Evolutionary conservation across 2,888 invertebrate genomes (phyloP), one percentile per base, ranked within the genome.

Genomic region (Drosophila fungiperda): DNA sequence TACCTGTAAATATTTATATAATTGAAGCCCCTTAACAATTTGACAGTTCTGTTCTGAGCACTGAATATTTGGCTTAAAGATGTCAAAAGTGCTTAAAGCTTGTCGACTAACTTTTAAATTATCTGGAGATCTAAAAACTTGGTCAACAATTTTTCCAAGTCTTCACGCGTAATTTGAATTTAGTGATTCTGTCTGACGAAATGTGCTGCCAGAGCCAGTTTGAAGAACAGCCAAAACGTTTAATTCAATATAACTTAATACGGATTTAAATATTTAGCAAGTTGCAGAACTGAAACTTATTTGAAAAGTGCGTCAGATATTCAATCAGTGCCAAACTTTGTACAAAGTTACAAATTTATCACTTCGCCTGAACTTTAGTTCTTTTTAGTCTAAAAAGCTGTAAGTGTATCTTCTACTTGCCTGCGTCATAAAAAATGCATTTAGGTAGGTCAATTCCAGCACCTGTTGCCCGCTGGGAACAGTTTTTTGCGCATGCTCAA

Each of bases 391-490:
- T 17, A 1, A 42, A 42, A 15, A 60, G 54, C 36, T 38, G 49
- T 12, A 55, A 54, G 20, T 32, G 17, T 49, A 29, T 15, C 17
- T 33, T n/a, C 38, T 55, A 54, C 29, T 66, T 57, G 54, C 57
- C 66, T 70, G 53, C 55, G 61, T 65, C 55, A 75, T 80, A 52
- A 63, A 80, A 69, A 70, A 73, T 80, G 26, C 67, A 78, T 76
- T 89, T 68, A 60, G 76, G 69, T 68, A 80, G 75, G 78, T 78
- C 83, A 73, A 62, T 68, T 63, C 32, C 32, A 12, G n/a, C 65
- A 83, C 89, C 73, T 84, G 83, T 84, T 84, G 83, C 68, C 29
- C 5, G 0, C 58, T 63, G 69, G 54, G 84, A 65, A 78, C 73
- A 70, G 71, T 62, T 73, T 0, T 17, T 3, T 20, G 11, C 89